These are phyloP conservation scores for Calonectris borealis DNA, from an alignment of 2,113 vertebrate species.

Conservation along the genomic window DNA sequence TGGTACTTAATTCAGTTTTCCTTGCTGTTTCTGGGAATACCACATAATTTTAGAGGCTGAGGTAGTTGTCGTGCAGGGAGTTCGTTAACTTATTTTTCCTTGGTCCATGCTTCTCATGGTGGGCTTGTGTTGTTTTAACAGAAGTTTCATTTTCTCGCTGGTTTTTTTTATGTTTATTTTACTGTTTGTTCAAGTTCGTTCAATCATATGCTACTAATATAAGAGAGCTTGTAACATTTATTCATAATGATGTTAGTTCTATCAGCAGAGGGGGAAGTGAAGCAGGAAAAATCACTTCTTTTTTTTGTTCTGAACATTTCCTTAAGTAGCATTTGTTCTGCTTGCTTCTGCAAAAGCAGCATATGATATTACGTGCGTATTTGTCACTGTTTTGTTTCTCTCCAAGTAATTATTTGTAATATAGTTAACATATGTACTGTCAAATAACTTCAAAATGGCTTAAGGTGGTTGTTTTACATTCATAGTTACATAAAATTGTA, in stretches of 20 bases:
- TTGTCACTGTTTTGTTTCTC: background rate
- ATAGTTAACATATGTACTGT: background rate
- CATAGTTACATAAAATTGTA: background rate
- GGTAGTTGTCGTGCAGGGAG: background rate
- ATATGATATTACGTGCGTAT: background rate
- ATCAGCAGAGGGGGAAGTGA: background rate
- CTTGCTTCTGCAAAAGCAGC: background rate
- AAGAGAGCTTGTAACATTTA: background rate
- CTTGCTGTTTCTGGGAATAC: background rate
- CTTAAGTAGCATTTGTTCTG: background rate
- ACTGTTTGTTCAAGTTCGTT: background rate
- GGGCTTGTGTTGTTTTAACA: background rate
- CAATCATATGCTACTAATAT: background rate
- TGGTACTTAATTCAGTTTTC: background rate
- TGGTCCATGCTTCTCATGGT: background rate
- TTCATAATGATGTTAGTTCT: background rate
- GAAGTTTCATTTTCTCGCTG: background rate
- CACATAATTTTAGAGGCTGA: background rate
- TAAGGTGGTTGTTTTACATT: background rate
- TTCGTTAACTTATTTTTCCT: background rate
- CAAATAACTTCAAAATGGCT: background rate
- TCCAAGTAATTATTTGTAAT: background rate
- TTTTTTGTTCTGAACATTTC: background rate
- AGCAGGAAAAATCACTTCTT: background rate
- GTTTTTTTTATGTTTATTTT: background rate